These are phyloP conservation scores for Drosophila punjabiensis DNA, from an alignment of 1,140 invertebrate genomes.

Conservation along the genomic window DNA sequence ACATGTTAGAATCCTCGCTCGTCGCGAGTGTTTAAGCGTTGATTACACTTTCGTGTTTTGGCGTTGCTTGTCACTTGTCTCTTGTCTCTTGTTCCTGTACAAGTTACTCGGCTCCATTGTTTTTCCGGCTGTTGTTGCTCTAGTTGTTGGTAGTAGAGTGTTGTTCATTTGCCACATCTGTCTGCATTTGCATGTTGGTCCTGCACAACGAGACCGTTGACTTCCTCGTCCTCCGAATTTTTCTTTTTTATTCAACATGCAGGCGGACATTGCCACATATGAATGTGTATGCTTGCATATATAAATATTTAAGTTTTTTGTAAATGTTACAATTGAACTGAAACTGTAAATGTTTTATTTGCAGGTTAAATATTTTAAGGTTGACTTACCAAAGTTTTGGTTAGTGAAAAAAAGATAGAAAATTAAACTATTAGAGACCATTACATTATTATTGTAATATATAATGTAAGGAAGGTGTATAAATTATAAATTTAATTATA, in stretches of 20 bases:
- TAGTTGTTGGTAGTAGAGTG: slow-evolving; percentile 28
- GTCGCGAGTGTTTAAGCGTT: slow-evolving; percentile 82
- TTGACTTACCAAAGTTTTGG: neutral
- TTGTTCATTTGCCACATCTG: slow-evolving; percentile 64
- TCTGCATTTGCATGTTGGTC: slow-evolving; percentile 51
- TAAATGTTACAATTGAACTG: neutral
- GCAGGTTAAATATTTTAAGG: neutral
- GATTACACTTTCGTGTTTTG: slow-evolving; percentile 82
- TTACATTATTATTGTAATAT: too few relatives aligned
- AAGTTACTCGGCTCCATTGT: slow-evolving; percentile 42
- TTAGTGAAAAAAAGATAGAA: neutral
- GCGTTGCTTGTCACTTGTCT: slow-evolving; percentile 71
- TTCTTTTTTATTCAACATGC: slow-evolving; percentile 11
- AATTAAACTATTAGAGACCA: neutral
- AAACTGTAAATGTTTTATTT: neutral
- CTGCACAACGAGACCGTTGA: slow-evolving; percentile 46
- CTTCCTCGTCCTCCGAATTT: slow-evolving; percentile 23
- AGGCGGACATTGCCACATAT: slow-evolving; percentile 6
- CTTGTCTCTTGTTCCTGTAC: slow-evolving; percentile 65
- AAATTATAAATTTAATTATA: too few relatives aligned
- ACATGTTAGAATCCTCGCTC: slow-evolving; percentile 63
- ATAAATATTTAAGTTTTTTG: slow-evolving; percentile 1
- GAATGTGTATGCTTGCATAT: slow-evolving; percentile 5
- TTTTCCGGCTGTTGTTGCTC: slow-evolving; percentile 37
- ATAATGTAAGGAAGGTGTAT: too few relatives aligned